Conservation (phyloP, 1,140 invertebrate genomes). For the Diorhabda elongata region DNA sequence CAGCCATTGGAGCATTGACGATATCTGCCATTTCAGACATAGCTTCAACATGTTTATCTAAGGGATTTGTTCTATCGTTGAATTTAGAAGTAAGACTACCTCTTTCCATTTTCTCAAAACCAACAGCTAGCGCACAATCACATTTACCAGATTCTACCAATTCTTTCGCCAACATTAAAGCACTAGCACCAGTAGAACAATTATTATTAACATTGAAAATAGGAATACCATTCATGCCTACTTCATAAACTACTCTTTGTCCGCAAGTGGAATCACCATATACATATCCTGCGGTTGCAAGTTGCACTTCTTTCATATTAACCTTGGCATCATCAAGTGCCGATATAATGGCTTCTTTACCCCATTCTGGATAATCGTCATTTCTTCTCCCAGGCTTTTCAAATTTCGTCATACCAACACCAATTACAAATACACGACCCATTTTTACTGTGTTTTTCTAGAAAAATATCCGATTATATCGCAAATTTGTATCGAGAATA, state of each 20-base stretch:
- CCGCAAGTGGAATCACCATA: constrained; percentile 96
- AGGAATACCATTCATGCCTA: constrained; percentile 95
- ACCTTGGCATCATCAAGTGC: constrained; percentile 84
- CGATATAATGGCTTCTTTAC: constrained; percentile 85
- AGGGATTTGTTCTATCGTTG: constrained; percentile 85
- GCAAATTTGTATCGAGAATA: background rate
- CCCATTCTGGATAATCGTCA: constrained; percentile 90
- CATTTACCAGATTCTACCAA: constrained; percentile 78
- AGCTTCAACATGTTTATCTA: constrained; percentile 86
- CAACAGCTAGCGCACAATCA: constrained; percentile 87
- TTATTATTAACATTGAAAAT: constrained; percentile 99
- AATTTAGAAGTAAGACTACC: constrained; percentile 82
- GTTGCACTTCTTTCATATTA: constrained; percentile 75
- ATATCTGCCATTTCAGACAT: constrained; percentile 81
- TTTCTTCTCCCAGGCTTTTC: constrained; percentile 81
- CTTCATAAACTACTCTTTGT: constrained; percentile 86
- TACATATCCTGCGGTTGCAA: constrained; percentile 91
- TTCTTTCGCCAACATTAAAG: constrained; percentile 86
- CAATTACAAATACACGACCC: constrained; percentile 81
- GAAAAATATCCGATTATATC: constrained; percentile 1
- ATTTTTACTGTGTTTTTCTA: constrained; percentile 31
- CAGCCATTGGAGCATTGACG: constrained; percentile 76
- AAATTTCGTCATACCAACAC: constrained; percentile 97
- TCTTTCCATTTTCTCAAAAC: constrained; percentile 97
- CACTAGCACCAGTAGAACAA: constrained; percentile 93